Base-by-base conservation (phyloP, 2,888 invertebrate species). In the Poecilus cupreus region DNA sequence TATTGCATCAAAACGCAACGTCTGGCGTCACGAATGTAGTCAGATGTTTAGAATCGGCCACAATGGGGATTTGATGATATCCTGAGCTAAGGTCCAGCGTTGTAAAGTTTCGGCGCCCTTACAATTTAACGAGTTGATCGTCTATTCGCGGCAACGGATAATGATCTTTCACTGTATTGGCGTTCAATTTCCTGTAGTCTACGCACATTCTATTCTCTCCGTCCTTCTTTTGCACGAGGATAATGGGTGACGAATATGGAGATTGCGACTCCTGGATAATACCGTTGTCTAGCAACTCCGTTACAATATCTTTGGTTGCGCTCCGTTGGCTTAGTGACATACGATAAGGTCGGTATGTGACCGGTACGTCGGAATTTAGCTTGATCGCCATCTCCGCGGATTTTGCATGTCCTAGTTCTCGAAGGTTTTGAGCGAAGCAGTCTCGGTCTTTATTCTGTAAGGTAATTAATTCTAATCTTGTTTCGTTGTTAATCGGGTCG, bases 71-170 rank as follows among this genome's bases (percentile, higher is more conserved):
- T 60, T 88, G 87, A 79, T 85, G 83, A 83, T 86, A 86, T 0
- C 87, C 88, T 0, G 83, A 82, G 5, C 82, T 82, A 54, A 87
- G 76, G 81, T 88, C 87, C 1, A 88, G 64, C 2, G 80, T 83
- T 3, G 85, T 85, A 57, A 85, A 88, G 54, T 82, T 85, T 16
- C 70, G 82, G 13, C 84, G 83, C 1, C 85, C 85, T 0, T 83
- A 18, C 16, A 88, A 64, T 8, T 82, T 68, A 49, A 84, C 83
- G 43, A 87, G 49, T 43, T 85, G 84, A 18, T 88, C 86, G 13
- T 86, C 84, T 3, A 88, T 85, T 18, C 84, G 80, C 0, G 87
- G 86, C 1, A 87, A 54, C 8, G 87, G 87, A 79, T 86, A 86
- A 2, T 84, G 57, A 77, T 87, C 86, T 4, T 85, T 84, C 0